phyloP scores from a whole-genome alignment of 2,113 vertebrate species.

The Aramus guarauna region DNA sequence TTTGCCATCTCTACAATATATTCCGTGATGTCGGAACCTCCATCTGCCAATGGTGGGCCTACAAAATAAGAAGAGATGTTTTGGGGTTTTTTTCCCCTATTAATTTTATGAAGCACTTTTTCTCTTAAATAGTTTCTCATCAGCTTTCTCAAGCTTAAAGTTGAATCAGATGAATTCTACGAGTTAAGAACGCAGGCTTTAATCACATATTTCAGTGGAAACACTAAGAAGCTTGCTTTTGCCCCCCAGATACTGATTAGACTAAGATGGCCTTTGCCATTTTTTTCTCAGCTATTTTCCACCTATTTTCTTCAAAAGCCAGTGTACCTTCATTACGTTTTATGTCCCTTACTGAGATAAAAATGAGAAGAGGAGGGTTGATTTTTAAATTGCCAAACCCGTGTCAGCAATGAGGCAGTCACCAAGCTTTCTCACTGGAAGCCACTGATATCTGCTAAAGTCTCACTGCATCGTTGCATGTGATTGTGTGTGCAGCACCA shows the following conservation, averaged over 20 bases:
- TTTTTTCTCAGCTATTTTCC: neutral
- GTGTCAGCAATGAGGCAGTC: neutral
- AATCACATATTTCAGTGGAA: neutral
- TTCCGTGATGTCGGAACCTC: conserved; percentile 63
- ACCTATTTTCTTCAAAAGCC: neutral
- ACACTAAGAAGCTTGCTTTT: neutral
- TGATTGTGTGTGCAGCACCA: rapidly evolving
- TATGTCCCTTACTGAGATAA: neutral
- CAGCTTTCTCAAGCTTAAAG: neutral
- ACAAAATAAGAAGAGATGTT: neutral
- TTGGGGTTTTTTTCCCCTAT: neutral
- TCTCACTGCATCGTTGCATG: rapidly evolving
- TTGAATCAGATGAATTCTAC: neutral
- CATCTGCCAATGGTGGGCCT: conserved; percentile 67
- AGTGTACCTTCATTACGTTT: neutral
- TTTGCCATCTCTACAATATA: conserved; percentile 69
- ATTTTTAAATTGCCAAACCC: neutral
- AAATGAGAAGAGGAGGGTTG: neutral
- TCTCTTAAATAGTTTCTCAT: neutral
- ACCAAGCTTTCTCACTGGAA: neutral
- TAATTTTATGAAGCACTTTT: neutral
- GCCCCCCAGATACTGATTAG: neutral
- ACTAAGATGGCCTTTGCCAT: neutral
- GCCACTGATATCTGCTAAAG: neutral
- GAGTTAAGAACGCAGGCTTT: neutral